These are phyloP conservation scores for Apostichopus japonicus DNA, from an alignment of 35 echinoderm and acorn worm species.

Conservation along the genomic window DNA sequence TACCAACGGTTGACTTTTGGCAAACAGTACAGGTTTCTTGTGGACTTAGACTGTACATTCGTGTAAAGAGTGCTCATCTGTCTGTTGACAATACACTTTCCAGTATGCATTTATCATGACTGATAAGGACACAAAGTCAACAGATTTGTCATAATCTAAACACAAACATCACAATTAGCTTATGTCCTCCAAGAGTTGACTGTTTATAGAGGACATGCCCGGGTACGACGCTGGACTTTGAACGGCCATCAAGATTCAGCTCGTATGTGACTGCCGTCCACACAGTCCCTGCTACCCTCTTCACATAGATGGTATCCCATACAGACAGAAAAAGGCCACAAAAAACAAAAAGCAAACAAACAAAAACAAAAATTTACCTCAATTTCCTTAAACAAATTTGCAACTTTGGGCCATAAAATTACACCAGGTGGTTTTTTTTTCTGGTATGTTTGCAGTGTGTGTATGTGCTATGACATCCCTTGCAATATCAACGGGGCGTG, in stretches of 20 bases:
- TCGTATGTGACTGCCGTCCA: too few relatives aligned
- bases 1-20: slow-evolving; percentile 18
- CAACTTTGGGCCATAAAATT: neutral
- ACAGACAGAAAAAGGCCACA: neutral
- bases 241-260: neutral
- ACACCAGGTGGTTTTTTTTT: neutral
- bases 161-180: slow-evolving; percentile 45
- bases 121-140: neutral
- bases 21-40: slow-evolving; percentile 11
- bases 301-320: neutral
- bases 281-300: neutral
- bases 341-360: too few relatives aligned
- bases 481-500: neutral
- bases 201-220: neutral
- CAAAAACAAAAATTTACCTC: too few relatives aligned
- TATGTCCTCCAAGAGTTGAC: neutral
- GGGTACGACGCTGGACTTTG: slow-evolving; percentile 1
- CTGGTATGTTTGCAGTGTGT: neutral
- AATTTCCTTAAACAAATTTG: neutral
- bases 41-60: slow-evolving; percentile 17
- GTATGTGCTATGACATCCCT: neutral
- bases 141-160: slow-evolving; percentile 44
- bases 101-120: neutral
- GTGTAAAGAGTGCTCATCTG: slow-evolving; percentile 26
- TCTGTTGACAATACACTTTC: slow-evolving; percentile 36